Evolutionary conservation across 2,888 invertebrate species (phyloP), one percentile per base, ranked within the genome.

Genomic region (Pseudolycoriella hygida): DNA sequence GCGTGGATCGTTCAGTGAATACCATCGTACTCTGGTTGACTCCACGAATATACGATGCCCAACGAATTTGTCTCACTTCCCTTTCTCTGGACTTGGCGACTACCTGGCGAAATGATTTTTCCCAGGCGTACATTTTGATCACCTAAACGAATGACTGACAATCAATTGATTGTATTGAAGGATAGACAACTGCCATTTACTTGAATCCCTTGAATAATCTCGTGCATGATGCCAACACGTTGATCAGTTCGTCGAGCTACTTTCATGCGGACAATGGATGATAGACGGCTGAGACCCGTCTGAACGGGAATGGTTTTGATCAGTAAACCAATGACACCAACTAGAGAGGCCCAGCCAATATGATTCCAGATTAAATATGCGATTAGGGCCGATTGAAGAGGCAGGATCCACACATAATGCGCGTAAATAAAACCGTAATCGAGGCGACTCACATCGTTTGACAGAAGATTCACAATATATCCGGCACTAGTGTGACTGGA

Each of bases 101-200:
- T n/a, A 90, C 73, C 50, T 79, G 73, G 48, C 83, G 80, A 58
- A 94, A 93, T 1, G 90, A 86, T 53, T 79, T 81, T 61, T 94
- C 94, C 85, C 94, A 94, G 3, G 90, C 86, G 60, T 93, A 94
- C 90, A 94, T 93, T 71, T 94, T 94, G 51, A 94, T 87, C 2
- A 93, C 88, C 70, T 85, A 67, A 56, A 73, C 70, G 40, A 11
- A 41, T 37, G 42, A 18, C 4, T 19, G 30, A 20, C 11, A 25
- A 41, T 25, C 15, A 25, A 14, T 25, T 19, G 14, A 25, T 11
- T 14, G 14, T 18, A 20, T 3, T 11, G 12, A n/a, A 34, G 3
- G 34, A 8, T 34, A 14, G 11, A 12, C 12, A 14, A 14, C 15
- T 41, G 19, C 2, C 15, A 80, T 51, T 80, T 17, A 87, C 88